phyloP scores from a whole-genome alignment of 2,888 invertebrate genomes.

The Anthrax anthrax region DNA sequence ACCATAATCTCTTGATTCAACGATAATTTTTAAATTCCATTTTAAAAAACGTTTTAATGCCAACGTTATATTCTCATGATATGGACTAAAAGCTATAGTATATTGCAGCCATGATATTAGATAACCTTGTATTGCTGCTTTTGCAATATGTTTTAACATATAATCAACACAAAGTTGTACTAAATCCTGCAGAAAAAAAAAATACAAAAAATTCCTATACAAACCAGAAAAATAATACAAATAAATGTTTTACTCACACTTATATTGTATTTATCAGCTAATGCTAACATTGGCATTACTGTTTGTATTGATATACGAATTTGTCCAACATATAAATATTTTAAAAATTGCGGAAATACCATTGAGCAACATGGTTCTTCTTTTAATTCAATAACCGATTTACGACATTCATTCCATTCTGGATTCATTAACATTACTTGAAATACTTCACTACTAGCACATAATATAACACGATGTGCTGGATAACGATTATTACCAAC shows the following conservation, averaged over 20 bases:
- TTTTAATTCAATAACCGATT: constrained; percentile 66
- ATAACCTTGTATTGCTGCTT: constrained; percentile 66
- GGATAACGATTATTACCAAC: constrained; percentile 73
- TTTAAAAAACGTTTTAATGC: constrained; percentile 72
- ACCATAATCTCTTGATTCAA: constrained; percentile 62
- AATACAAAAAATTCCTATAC: not conserved
- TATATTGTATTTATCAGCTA: constrained; percentile 92
- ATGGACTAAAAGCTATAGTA: constrained; percentile 63
- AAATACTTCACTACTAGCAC: constrained; percentile 90
- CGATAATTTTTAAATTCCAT: constrained; percentile 79
- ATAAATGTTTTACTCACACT: constrained; percentile 37
- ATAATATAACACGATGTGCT: constrained; percentile 80
- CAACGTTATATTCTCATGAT: constrained; percentile 37
- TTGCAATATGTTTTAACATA: constrained; percentile 76
- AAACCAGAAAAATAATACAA: not conserved
- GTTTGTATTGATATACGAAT: constrained; percentile 70
- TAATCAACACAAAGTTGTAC: constrained; percentile 69
- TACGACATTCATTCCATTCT: constrained; percentile 82
- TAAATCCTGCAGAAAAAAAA: constrained; percentile 46
- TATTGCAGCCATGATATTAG: constrained; percentile 87
- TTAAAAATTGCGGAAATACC: constrained; percentile 78
- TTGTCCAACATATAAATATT: constrained; percentile 78
- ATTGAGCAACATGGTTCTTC: constrained; percentile 73
- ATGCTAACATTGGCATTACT: constrained; percentile 72
- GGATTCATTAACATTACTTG: constrained; percentile 95